Evolutionary conservation across 2,113 vertebrate genomes (phyloP), one percentile per base, ranked within the genome.

Genomic region (Melanerpes aurifrons): DNA sequence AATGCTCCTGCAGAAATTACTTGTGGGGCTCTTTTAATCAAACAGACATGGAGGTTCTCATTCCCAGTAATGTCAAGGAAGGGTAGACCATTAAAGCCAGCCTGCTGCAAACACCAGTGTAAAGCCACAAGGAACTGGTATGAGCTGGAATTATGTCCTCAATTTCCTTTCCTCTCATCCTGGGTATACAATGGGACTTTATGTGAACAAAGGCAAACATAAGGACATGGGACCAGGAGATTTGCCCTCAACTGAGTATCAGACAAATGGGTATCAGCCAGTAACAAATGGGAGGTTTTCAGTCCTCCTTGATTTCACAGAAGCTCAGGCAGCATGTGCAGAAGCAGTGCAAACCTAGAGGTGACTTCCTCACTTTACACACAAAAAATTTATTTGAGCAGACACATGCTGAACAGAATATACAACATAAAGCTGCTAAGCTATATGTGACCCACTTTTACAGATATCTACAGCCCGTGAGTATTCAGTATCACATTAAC

Each of bases 401-500:
- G 82, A 90, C 57, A 73, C 19, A 32, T 40, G 22, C 63, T 57
- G 61, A 74, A 76, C 18, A 68, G 83, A 79, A 75, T 91, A 77
- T 53, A 94, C 83, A 95, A 82, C 25, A 1, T 59, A 80, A 54
- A 68, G 28, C 73, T 92, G 80, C 86, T 85, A 68, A 82, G 90
- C 75, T 86, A 77, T 50, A 63, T 28, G 24, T 89, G 81, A 91
- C 90, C 92, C 86, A 70, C 67, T 82, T 81, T 40, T 37, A 31
- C 43, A 82, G 54, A 69, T 54, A 76, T 89, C 81, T 70, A 40
- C 68, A 47, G 71, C 85, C 25, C 48, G 50, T 22, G 43, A 90
- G 74, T 67, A 50, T 77, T 87, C 93, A 64, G 82, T 86, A 86
- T 91, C 71, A 17, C 50, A 87, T 97, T 96, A 95, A 89, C 90